Evolutionary conservation across 2,113 vertebrate genomes (phyloP), one percentile per base, ranked within the genome.

Genomic region (Chaetodon auriga): DNA sequence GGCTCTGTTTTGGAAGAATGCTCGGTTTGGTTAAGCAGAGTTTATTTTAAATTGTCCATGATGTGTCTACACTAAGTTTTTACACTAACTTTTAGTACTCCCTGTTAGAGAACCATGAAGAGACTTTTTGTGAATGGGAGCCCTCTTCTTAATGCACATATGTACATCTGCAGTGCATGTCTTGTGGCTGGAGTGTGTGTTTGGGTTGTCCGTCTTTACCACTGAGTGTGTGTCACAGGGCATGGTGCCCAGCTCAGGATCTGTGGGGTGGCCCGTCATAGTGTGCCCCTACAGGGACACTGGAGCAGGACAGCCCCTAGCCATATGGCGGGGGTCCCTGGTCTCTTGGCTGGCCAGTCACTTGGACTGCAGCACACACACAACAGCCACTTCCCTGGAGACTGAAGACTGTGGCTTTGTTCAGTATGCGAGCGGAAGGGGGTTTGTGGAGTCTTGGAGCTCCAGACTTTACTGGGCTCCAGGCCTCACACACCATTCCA

Each of bases 291-390:
- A 78, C 65, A 85, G 76, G 80, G 78, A 78, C 81, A 75, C 71
- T 38, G 36, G 55, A 77, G 58, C 68, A 75, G 70, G 71, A 77
- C 43, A 77, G 72, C 81, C 75, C 16, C 75, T 18, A 53, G 68
- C 84, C 62, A 79, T 84, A 84, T 89, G 90, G 80, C 43, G n/a
- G 51, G 21, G 53, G 62, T 86, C 75, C 72, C 72, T 85, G 38
- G 57, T 72, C 74, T 81, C 21, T 78, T 76, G 64, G 65, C 81
- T 78, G 57, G 55, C 70, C 63, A 88, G 72, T 82, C 54, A 77
- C 30, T 81, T 82, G 68, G 75, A 86, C 78, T 3, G 35, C 45
- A 55, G 57, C 55, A 57, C 60, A 74, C 53, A 70, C 58, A 75
- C 73, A 73, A 55, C 51, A 81, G 12, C 25, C 48, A 23, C 71